Base-by-base conservation (phyloP, 1,140 invertebrate species). In the Drosophila setifemur region DNA sequence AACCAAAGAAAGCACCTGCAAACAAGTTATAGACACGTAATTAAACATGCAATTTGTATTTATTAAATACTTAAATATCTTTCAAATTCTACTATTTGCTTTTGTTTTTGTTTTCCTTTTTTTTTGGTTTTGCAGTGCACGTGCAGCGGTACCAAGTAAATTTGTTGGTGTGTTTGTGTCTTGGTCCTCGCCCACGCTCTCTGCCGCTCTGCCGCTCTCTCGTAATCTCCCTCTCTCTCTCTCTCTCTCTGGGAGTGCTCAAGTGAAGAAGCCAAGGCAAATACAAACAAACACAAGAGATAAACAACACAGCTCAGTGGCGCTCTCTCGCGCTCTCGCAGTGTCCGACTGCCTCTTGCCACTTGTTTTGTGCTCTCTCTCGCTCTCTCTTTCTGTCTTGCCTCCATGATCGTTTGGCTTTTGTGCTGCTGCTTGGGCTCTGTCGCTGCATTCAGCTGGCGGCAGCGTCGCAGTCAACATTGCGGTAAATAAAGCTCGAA, bases 401-500 rank as follows among this genome's bases (percentile, higher is more conserved):
- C 28, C 12, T 21, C 43, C 43, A 48, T 9, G 53, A 54, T 54
- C 42, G 19, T 29, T 45, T 43, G 21, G 48, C 45, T 57, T 74
- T 53, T 57, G 23, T 55, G 63, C 23, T 8, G 49, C 57, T 58
- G 14, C 40, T 9, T 23, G 21, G 12, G 31, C 29, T 23, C 11
- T 39, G 54, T 26, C 31, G 8, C 19, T 67, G 43, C 63, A 68
- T 68, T 70, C 29, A 49, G 43, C 50, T 44, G 53, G 43, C 52
- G 63, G 50, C 58, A 23, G 54, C 68, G 42, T 47, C 49, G 79
- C 85, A 89, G 79, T 88, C 64, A 72, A 69, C 76, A 86, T 43
- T 52, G 57, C 11, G 33, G n/a, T 16, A 69, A 66, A 58, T 26
- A 74, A 78, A 78, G 55, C 68, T 71, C 68, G 82, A 23, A 23